Percentiles rank a stretch among this genome's conserved stretches.
phyloP scores from a whole-genome alignment of 2,797 vertebrate genomes.

The Melanotaenia nigrans region DNA sequence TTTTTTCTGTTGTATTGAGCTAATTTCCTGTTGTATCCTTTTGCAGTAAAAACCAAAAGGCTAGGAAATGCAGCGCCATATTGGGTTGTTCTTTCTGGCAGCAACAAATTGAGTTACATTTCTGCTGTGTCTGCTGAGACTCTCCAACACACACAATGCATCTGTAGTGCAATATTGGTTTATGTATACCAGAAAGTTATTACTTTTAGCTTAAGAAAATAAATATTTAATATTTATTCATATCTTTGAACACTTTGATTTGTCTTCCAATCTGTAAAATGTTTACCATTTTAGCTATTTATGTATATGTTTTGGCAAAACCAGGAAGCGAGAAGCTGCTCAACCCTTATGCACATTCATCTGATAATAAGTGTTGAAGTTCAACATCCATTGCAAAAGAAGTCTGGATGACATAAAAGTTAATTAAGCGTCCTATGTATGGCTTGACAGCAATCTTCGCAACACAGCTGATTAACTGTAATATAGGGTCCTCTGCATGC shows the following conservation, averaged over 20 bases:
- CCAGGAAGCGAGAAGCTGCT: conserved; percentile 3
- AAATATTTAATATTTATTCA: neutral
- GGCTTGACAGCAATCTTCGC: conserved; percentile 54
- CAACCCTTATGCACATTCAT: conserved; percentile 30
- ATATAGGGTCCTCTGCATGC: conserved; percentile 51
- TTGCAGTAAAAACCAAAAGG: conserved; percentile 15
- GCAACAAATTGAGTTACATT: conserved; percentile 15
- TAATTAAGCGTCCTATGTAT: conserved; percentile 72
- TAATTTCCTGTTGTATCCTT: conserved; percentile 6
- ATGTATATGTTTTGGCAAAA: conserved; percentile 18
- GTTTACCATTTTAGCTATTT: neutral
- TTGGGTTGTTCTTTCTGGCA: conserved; percentile 3
- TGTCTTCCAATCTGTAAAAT: too few relatives aligned
- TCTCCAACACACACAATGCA: neutral
- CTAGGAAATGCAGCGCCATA: neutral
- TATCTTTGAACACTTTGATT: neutral
- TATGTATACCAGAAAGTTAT: neutral
- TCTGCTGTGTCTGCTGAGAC: neutral
- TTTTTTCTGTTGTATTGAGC: conserved; percentile 18
- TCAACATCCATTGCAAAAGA: conserved; percentile 25
- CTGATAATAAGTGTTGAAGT: conserved; percentile 40
- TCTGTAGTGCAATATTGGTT: neutral
- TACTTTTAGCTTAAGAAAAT: neutral
- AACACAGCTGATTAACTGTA: conserved; percentile 62
- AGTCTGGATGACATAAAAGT: conserved; percentile 62